A percentile compares a stretch with the other conserved stretches of the same genome.
Evolutionary conservation across 2,797 vertebrate genomes (phyloP).

Genomic region (Rachycentron canadum): DNA sequence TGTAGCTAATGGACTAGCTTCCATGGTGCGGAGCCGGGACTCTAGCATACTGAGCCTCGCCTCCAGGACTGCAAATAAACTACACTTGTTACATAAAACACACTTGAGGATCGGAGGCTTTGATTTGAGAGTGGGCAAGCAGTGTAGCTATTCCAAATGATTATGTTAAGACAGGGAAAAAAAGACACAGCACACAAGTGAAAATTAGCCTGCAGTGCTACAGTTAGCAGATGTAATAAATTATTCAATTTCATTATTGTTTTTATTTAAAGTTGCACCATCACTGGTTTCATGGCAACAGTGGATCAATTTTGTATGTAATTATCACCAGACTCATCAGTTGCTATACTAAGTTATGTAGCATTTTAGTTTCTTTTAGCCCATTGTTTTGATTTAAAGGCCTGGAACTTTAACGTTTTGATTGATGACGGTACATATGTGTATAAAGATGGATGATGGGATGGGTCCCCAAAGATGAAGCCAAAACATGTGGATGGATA

Average conservation of each 20-base stretch:
- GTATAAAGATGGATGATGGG: no score
- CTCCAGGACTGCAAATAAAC: no score
- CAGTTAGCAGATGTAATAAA: neutral
- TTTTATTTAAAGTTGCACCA: neutral
- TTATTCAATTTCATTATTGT: neutral
- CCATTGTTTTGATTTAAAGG: neutral
- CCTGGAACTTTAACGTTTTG: neutral
- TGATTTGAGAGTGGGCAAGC: slow-evolving; percentile 8
- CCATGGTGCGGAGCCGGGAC: no score
- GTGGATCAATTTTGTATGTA: neutral
- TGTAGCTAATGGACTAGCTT: no score
- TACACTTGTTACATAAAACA: no score
- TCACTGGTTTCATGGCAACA: neutral
- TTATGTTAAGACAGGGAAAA: neutral
- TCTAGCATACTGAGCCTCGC: no score
- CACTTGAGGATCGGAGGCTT: neutral
- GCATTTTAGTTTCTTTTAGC: neutral
- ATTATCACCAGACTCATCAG: neutral
- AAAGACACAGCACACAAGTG: neutral
- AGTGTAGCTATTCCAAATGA: neutral
- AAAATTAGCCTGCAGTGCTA: neutral
- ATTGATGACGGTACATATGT: no score
- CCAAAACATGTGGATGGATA: no score
- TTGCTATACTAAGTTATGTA: no score
- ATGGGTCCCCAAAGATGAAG: no score